These are phyloP conservation scores for Notocelia uddmanniana DNA, from an alignment of 2,888 invertebrate species.

Conservation along the genomic window DNA sequence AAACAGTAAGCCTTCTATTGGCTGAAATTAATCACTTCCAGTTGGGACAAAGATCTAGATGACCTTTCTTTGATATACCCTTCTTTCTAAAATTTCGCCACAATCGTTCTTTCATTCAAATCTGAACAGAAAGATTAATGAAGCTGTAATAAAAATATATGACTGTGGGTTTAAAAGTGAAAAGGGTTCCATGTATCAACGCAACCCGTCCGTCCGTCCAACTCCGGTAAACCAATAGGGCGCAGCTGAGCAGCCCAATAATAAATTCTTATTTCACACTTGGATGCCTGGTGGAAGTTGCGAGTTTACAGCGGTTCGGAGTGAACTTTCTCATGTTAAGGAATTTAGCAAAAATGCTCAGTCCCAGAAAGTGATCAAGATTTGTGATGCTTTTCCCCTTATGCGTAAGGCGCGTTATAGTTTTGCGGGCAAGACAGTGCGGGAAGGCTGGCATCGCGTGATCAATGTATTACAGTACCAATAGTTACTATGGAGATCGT, in stretches of 20 bases:
- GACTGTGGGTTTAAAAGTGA: slow-evolving; percentile 15
- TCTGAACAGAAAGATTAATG: slow-evolving; percentile 13
- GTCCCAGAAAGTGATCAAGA: too few species aligned
- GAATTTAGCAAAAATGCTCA: too few species aligned
- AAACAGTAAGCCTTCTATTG: too few species aligned
- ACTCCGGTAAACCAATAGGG: slow-evolving; percentile 61
- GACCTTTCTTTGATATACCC: not conserved
- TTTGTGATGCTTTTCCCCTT: too few species aligned
- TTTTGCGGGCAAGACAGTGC: too few species aligned
- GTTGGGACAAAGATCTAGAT: too few species aligned
- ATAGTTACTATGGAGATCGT: too few species aligned
- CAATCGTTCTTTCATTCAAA: slow-evolving; percentile 1
- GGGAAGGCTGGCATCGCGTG: not conserved
- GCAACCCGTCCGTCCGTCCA: slow-evolving; percentile 38
- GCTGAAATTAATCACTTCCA: too few species aligned
- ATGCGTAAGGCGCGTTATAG: too few species aligned
- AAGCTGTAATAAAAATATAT: slow-evolving; percentile 25
- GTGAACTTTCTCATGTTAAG: too few species aligned
- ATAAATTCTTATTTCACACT: slow-evolving; percentile 73
- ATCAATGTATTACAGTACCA: too few species aligned
- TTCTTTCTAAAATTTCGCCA: not conserved
- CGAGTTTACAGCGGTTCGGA: slow-evolving; percentile 47
- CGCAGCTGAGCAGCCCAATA: slow-evolving; percentile 63
- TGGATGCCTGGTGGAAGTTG: slow-evolving; percentile 45
- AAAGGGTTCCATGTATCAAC: slow-evolving; percentile 32